Evolutionary conservation across 2,888 invertebrate species (phyloP).

Genomic region (Eupithecia inturbata): DNA sequence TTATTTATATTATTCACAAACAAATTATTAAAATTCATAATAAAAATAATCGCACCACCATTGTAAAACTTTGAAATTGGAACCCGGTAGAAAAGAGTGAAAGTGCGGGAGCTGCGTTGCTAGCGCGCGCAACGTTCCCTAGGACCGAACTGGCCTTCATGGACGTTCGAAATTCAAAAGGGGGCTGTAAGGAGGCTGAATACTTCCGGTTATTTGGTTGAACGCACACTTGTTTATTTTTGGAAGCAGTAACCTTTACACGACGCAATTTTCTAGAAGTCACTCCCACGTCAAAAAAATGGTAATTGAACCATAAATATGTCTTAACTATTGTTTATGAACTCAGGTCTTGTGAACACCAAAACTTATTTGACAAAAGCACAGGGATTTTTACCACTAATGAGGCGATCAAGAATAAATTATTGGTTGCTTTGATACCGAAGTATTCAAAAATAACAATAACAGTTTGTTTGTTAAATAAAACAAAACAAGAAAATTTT

Average conservation of each 20-base stretch:
- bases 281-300: neutral
- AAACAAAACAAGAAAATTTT: neutral
- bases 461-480: neutral
- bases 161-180: slow-evolving; percentile 67
- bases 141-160: slow-evolving; percentile 63
- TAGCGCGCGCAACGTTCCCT: slow-evolving; percentile 63
- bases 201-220: slow-evolving; percentile 26
- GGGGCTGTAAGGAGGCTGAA: slow-evolving; percentile 44
- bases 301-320: slow-evolving; percentile 15
- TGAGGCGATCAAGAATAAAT: neutral
- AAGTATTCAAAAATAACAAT: neutral
- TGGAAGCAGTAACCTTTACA: slow-evolving; percentile 35
- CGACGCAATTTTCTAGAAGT: slow-evolving; percentile 25
- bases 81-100: slow-evolving; percentile 42
- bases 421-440: neutral
- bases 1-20: slow-evolving; percentile 13
- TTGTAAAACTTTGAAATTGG: slow-evolving; percentile 48
- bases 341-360: neutral
- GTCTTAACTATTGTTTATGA: slow-evolving; percentile 24
- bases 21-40: slow-evolving; percentile 25
- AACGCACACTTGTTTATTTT: slow-evolving; percentile 32
- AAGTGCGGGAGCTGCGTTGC: slow-evolving; percentile 53
- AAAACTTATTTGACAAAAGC: neutral
- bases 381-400: neutral
- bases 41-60: slow-evolving; percentile 65